phyloP scores from a whole-genome alignment of 1,140 invertebrate species.

The Episyrphus balteatus region DNA sequence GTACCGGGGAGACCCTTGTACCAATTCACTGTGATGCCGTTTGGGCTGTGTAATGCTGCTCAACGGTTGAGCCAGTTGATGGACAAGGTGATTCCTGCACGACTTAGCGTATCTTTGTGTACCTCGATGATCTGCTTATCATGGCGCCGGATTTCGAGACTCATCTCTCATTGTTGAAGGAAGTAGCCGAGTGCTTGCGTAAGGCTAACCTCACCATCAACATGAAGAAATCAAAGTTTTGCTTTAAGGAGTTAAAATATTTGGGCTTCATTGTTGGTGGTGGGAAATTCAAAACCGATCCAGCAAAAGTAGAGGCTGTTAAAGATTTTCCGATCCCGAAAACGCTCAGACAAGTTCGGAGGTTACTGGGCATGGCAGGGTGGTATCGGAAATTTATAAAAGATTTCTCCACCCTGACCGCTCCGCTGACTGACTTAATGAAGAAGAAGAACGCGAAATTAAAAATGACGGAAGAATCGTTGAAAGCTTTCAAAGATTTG shows the following conservation, averaged over 20 bases:
- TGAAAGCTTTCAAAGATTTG: not conserved
- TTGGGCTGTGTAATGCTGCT: slow-evolving; percentile 3
- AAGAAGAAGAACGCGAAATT: too few relatives aligned
- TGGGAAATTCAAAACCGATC: slow-evolving; percentile 4
- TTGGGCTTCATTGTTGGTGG: not conserved
- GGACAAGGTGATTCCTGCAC: slow-evolving; percentile 4
- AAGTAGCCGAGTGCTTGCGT: not conserved
- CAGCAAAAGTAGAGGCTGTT: slow-evolving; percentile 11
- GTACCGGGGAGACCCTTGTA: slow-evolving; percentile 25
- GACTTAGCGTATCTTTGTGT: slow-evolving; percentile 1
- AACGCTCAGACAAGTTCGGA: not conserved
- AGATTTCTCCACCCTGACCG: too few relatives aligned
- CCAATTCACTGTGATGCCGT: slow-evolving; percentile 5
- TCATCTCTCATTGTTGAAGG: not conserved
- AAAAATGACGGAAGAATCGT: not conserved
- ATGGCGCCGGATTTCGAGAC: not conserved
- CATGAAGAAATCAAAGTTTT: slow-evolving; percentile 35
- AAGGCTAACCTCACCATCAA: slow-evolving; percentile 36
- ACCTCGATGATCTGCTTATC: slow-evolving; percentile 3
- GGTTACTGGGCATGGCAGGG: not conserved
- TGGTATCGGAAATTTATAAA: not conserved
- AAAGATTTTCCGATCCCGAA: slow-evolving; percentile 3
- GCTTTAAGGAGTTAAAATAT: slow-evolving; percentile 8
- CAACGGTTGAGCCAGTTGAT: slow-evolving; percentile 1
- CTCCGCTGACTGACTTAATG: too few relatives aligned